Evolutionary conservation across 2,113 vertebrate species (phyloP).

Genomic region (Pelvicachromis taeniatus): DNA sequence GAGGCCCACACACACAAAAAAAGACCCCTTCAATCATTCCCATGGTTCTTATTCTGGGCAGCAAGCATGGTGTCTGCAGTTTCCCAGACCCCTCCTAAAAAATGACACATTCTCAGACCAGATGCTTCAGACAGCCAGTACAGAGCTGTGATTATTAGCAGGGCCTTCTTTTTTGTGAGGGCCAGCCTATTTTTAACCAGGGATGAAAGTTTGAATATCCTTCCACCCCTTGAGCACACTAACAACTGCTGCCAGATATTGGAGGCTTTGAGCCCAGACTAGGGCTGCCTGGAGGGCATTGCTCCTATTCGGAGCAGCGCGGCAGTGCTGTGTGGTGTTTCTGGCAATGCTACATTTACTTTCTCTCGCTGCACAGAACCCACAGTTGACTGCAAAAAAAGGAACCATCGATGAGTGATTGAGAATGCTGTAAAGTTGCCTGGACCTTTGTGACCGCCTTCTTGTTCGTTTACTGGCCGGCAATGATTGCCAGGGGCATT

Average conservation of each 20-base stretch:
- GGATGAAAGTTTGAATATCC: constrained; percentile 64
- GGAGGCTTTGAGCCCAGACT: constrained; percentile 20
- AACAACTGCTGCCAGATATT: constrained; percentile 39
- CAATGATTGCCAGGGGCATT: constrained; percentile 50
- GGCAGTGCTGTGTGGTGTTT: constrained; percentile 33
- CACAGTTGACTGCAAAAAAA: neutral
- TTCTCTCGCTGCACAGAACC: constrained; percentile 27
- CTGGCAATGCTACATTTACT: constrained; percentile 56
- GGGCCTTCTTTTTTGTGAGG: constrained; percentile 48
- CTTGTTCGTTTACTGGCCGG: constrained; percentile 27
- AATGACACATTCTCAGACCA: constrained; percentile 71
- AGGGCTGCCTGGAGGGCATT: constrained; percentile 39
- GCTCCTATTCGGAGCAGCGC: neutral
- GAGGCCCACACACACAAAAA: constrained; percentile 54
- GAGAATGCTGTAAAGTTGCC: constrained; percentile 16
- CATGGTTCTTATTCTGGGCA: constrained; percentile 69
- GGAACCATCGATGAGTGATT: constrained; percentile 46
- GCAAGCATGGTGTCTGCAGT: constrained; percentile 60
- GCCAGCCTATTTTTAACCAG: constrained; percentile 66
- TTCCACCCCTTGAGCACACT: constrained; percentile 41
- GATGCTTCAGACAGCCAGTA: constrained; percentile 65
- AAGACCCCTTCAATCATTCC: constrained; percentile 62
- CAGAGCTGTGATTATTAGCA: constrained; percentile 75
- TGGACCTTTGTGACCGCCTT: constrained; percentile 8
- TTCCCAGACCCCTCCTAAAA: constrained; percentile 77